Percentiles rank a stretch among this genome's conserved stretches.
These are phyloP conservation scores for Rhinichthys klamathensis DNA, from an alignment of 2,113 vertebrate genomes.

Conservation along the genomic window DNA sequence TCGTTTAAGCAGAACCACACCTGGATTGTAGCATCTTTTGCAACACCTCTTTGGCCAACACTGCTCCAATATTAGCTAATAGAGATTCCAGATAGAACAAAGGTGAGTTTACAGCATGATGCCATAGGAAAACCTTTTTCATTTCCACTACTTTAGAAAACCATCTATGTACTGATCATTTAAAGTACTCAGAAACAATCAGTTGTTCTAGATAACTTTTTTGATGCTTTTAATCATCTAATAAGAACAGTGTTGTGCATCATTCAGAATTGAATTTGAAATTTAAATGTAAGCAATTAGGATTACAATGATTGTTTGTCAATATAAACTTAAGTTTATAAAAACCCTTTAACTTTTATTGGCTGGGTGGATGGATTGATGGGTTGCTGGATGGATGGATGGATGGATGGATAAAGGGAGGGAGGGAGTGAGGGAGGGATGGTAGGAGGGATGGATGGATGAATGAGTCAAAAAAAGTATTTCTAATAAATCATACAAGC, in stretches of 20 bases:
- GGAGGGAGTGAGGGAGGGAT: too few relatives aligned
- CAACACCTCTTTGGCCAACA: background rate
- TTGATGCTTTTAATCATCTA: background rate
- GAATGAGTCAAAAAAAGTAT: too few relatives aligned
- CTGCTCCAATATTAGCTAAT: background rate
- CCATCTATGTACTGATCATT: background rate
- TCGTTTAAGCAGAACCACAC: slow-evolving; percentile 8
- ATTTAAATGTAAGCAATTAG: background rate
- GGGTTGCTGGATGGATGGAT: background rate
- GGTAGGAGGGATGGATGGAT: too few relatives aligned
- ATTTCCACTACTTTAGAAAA: background rate
- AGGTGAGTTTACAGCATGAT: background rate
- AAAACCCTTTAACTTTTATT: too few relatives aligned
- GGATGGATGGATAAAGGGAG: background rate
- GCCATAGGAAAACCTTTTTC: background rate
- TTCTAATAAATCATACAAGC: too few relatives aligned
- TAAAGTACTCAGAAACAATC: background rate
- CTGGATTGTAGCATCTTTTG: background rate
- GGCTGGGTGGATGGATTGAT: too few relatives aligned
- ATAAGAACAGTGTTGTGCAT: background rate
- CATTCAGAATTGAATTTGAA: background rate
- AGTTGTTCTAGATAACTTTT: background rate
- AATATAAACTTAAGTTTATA: background rate
- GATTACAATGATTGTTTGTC: background rate
- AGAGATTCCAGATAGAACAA: background rate